Percentiles rank a stretch among this genome's conserved stretches.
Evolutionary conservation across 2,888 invertebrate genomes (phyloP).

Genomic region (Cantharis flavilabris): DNA sequence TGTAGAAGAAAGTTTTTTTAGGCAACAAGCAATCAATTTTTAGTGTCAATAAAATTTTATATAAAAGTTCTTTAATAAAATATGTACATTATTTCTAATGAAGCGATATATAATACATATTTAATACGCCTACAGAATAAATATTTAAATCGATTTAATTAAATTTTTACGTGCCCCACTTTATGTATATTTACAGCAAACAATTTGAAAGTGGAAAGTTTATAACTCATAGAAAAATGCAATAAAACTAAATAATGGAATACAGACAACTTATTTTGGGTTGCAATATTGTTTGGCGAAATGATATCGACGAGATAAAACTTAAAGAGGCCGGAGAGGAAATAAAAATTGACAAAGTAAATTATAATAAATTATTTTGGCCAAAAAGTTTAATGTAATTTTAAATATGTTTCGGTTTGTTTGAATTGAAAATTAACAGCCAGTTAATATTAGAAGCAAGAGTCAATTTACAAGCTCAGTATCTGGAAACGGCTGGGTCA

Average conservation of each 20-base stretch:
- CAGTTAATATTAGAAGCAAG: conserved; percentile 2
- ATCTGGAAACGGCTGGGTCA: conserved; percentile 12
- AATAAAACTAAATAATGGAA: background rate
- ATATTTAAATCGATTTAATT: background rate
- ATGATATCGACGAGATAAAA: background rate
- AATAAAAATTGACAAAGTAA: background rate
- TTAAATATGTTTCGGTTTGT: background rate
- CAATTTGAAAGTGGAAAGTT: background rate
- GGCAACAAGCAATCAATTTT: background rate
- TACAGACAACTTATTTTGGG: background rate
- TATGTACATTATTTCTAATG: background rate
- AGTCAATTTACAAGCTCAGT: conserved; percentile 11
- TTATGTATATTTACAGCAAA: background rate
- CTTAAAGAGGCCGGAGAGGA: background rate
- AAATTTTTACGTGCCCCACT: background rate
- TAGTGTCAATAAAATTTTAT: background rate
- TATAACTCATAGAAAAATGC: background rate
- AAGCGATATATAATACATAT: background rate
- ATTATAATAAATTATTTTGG: background rate
- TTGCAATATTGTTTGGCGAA: background rate
- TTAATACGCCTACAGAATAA: background rate
- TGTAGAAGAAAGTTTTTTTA: background rate
- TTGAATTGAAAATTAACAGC: background rate
- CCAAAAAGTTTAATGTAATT: background rate
- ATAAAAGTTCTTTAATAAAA: background rate